Conservation (phyloP, 2,113 vertebrate genomes). For the Maccullochella peelii region DNA sequence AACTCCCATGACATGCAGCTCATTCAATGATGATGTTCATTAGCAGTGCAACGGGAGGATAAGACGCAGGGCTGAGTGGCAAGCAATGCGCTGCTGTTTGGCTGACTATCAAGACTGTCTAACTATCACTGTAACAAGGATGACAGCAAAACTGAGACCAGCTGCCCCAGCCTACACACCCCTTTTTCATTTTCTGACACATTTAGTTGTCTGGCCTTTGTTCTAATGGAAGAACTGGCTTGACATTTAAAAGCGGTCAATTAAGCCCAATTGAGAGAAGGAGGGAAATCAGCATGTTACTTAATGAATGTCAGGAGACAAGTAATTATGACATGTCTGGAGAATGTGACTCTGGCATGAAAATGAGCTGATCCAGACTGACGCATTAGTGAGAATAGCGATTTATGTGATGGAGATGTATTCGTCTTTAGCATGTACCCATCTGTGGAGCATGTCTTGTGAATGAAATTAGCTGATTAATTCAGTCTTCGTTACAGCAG, state of each 20-base stretch:
- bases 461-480: constrained; percentile 57
- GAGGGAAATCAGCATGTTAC: constrained; percentile 69
- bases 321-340: constrained; percentile 76
- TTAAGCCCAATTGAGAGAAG: constrained; percentile 70
- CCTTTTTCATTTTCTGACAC: constrained; percentile 46
- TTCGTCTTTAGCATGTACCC: constrained; percentile 39
- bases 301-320: constrained; percentile 82
- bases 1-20: neutral
- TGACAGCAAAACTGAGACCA: constrained; percentile 67
- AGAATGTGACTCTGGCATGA: constrained; percentile 65
- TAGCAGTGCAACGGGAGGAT: neutral
- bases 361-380: constrained; percentile 62
- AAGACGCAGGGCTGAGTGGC: constrained; percentile 3
- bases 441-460: constrained; percentile 45
- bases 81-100: constrained; percentile 38
- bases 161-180: constrained; percentile 46
- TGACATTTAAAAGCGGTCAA: constrained; percentile 78
- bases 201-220: constrained; percentile 66
- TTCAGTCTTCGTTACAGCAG: constrained; percentile 10
- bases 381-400: constrained; percentile 37
- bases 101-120: constrained; percentile 29
- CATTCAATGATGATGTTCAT: constrained; percentile 35
- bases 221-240: constrained; percentile 74
- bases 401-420: constrained; percentile 54
- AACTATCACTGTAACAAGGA: constrained; percentile 52